Evolutionary conservation across 2,888 invertebrate genomes (phyloP).

Genomic region (Microctonus brassicae): DNA sequence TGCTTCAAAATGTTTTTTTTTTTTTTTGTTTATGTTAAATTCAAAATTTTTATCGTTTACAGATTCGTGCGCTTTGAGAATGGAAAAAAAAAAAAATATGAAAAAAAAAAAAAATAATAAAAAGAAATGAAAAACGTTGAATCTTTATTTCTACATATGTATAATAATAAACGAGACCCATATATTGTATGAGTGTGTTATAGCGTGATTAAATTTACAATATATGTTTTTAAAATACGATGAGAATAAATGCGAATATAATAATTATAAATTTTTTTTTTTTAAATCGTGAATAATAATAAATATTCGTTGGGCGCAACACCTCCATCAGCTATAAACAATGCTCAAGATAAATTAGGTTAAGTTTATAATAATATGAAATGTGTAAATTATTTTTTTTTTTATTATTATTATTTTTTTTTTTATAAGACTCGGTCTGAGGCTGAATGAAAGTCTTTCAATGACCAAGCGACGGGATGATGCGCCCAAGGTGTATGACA

Average conservation of each 20-base stretch:
- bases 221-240: too few relatives aligned
- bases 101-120: not conserved
- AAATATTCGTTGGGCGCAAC: slow-evolving; percentile 34
- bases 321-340: slow-evolving; percentile 54
- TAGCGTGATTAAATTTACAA: too few relatives aligned
- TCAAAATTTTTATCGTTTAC: slow-evolving; percentile 1
- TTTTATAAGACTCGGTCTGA: slow-evolving; percentile 37
- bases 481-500: slow-evolving; percentile 37
- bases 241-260: not conserved
- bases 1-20: not conserved
- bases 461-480: slow-evolving; percentile 39
- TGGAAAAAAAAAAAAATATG: not conserved
- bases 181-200: not conserved
- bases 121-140: not conserved
- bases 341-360: slow-evolving; percentile 66
- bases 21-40: not conserved
- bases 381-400: slow-evolving; percentile 60
- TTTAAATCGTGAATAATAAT: slow-evolving; percentile 11
- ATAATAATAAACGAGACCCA: not conserved
- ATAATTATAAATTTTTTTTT: not conserved
- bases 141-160: not conserved
- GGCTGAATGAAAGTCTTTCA: slow-evolving; percentile 5
- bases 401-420: slow-evolving; percentile 30
- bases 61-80: not conserved
- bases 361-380: slow-evolving; percentile 57